Percentiles rank a stretch among this genome's conserved stretches.
Evolutionary conservation across 2,797 vertebrate genomes (phyloP).

Genomic region (Hipposideros larvatus): DNA sequence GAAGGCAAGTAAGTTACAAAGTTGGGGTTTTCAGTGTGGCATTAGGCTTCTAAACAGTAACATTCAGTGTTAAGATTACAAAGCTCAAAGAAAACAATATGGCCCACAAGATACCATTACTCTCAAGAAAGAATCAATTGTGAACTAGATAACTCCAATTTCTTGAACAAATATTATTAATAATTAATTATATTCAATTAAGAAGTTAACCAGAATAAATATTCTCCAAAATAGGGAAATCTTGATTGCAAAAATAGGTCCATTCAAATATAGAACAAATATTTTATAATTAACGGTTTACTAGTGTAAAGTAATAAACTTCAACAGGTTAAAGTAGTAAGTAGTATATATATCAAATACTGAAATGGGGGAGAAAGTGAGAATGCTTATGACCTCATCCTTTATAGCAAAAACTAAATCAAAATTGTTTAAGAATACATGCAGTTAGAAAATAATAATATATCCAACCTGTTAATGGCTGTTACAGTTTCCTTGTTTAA

Average conservation of each 20-base stretch:
- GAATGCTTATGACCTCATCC: not conserved
- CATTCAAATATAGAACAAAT: not conserved
- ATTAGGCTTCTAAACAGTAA: not conserved
- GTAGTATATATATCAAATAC: not conserved
- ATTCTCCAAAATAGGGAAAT: not conserved
- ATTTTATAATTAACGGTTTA: not conserved
- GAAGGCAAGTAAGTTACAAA: not conserved
- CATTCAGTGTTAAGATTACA: not conserved
- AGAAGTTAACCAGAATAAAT: not conserved
- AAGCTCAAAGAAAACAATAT: not conserved
- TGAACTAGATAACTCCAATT: not conserved
- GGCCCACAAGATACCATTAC: not conserved
- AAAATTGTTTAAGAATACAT: not conserved
- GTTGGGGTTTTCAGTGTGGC: not conserved
- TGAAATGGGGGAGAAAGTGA: not conserved
- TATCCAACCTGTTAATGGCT: not conserved
- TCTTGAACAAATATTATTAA: not conserved
- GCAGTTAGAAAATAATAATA: not conserved
- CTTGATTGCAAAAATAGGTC: not conserved
- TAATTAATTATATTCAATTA: not conserved
- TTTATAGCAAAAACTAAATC: not conserved
- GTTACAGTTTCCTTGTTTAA: not conserved
- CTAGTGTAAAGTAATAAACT: not conserved
- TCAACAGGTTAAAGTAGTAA: not conserved
- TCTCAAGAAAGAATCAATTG: not conserved